Percentiles rank a stretch among this genome's conserved stretches.
Evolutionary conservation across 2,797 vertebrate species (phyloP).

Genomic region (Takifugu ocellatus): DNA sequence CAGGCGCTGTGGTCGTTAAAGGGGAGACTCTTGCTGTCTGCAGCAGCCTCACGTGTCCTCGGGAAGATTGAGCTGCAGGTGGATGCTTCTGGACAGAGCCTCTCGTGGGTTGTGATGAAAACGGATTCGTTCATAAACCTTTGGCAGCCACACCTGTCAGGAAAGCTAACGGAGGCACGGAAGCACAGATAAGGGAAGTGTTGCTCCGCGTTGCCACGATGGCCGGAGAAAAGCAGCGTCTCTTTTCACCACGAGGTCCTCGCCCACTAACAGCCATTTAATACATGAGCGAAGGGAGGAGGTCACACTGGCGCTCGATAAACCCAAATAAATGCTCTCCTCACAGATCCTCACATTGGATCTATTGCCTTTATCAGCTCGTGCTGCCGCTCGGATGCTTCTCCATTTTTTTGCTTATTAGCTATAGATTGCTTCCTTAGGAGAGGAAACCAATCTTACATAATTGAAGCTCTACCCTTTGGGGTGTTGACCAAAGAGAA

Average conservation of each 20-base stretch:
- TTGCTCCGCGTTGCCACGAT: slow-evolving; percentile 25
- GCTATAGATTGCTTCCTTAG: slow-evolving; percentile 18
- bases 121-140: slow-evolving; percentile 13
- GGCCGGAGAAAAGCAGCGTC: slow-evolving; percentile 10
- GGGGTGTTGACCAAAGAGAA: slow-evolving; percentile 54
- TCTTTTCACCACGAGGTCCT: slow-evolving; percentile 16
- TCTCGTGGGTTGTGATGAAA: slow-evolving; percentile 3
- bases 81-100: slow-evolving; percentile 13
- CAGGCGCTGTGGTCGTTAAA: too few species aligned
- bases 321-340: too few species aligned
- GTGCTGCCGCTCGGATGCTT: not conserved
- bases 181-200: slow-evolving; percentile 38
- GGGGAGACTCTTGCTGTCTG: too few species aligned
- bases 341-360: not conserved
- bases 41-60: too few species aligned
- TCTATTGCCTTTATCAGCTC: not conserved
- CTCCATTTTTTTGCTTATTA: not conserved
- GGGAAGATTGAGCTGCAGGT: slow-evolving; percentile 30
- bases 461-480: slow-evolving; percentile 29
- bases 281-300: not conserved
- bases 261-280: slow-evolving; percentile 16
- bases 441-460: slow-evolving; percentile 29
- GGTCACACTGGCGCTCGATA: too few species aligned
- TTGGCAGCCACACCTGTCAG: slow-evolving; percentile 35
- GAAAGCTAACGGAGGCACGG: slow-evolving; percentile 33